These are phyloP conservation scores for Platysteira castanea DNA, from an alignment of 2,113 vertebrate species.

Conservation along the genomic window DNA sequence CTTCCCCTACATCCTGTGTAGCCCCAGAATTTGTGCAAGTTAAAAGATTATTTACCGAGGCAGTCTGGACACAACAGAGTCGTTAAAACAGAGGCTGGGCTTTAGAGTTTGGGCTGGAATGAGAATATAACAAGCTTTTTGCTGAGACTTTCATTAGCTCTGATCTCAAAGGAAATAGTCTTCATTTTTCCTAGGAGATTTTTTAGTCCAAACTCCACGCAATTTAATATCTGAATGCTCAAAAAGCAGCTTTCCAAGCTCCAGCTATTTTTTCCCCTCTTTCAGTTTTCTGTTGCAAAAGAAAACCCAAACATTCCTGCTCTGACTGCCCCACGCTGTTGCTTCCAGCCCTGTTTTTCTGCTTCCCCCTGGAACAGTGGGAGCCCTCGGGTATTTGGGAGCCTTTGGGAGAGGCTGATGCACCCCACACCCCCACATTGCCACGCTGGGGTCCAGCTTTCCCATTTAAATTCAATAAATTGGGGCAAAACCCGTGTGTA, in stretches of 20 bases:
- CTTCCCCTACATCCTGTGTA: accelerated
- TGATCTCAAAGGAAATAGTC: slow-evolving; percentile 32
- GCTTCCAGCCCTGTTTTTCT: not conserved
- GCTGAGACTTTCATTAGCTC: slow-evolving; percentile 1
- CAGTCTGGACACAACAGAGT: not conserved
- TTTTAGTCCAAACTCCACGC: not conserved
- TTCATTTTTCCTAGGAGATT: not conserved
- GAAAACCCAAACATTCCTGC: not conserved
- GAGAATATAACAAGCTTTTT: not conserved
- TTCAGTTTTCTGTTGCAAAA: not conserved
- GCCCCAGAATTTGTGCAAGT: not conserved
- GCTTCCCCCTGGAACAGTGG: accelerated
- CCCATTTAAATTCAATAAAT: not conserved
- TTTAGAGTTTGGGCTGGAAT: not conserved
- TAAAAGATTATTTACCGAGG: not conserved
- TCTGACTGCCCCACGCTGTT: not conserved
- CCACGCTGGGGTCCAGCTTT: not conserved
- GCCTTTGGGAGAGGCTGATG: not conserved
- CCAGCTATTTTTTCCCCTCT: not conserved
- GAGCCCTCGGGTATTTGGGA: not conserved
- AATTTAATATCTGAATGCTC: not conserved
- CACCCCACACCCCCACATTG: accelerated
- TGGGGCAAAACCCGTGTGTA: accelerated
- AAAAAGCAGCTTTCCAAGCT: not conserved
- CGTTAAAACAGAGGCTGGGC: not conserved